These are phyloP conservation scores for Scomber colias DNA, from an alignment of 2,113 vertebrate species.

Conservation along the genomic window DNA sequence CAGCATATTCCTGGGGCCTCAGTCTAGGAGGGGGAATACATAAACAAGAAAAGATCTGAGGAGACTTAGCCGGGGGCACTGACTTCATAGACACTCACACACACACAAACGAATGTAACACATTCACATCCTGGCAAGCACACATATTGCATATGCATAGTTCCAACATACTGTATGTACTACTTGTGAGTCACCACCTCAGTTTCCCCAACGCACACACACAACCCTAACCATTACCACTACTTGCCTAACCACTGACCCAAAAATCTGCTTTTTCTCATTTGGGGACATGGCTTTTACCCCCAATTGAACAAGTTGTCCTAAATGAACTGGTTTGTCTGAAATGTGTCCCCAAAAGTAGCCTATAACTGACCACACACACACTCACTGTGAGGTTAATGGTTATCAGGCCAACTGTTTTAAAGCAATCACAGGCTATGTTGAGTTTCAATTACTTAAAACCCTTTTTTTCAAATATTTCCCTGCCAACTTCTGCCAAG, in stretches of 20 bases:
- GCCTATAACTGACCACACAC: background rate
- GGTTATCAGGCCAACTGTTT: slow-evolving; percentile 85
- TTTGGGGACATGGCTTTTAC: too few species aligned
- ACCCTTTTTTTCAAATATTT: slow-evolving; percentile 55
- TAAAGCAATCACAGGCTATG: slow-evolving; percentile 83
- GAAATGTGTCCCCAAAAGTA: too few species aligned
- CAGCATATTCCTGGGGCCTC: slow-evolving; percentile 89
- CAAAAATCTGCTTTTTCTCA: too few species aligned
- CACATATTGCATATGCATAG: slow-evolving; percentile 22
- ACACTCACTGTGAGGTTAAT: slow-evolving; percentile 83
- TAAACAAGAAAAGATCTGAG: slow-evolving; percentile 81
- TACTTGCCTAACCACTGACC: too few species aligned
- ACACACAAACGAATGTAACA: slow-evolving; percentile 24
- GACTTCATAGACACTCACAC: slow-evolving; percentile 42
- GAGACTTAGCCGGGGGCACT: slow-evolving; percentile 85
- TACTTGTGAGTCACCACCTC: slow-evolving; percentile 1
- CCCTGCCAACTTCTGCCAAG: slow-evolving; percentile 64
- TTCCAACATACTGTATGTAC: background rate
- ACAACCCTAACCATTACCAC: too few species aligned
- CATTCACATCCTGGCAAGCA: slow-evolving; percentile 7
- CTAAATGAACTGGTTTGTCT: too few species aligned
- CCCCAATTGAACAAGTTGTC: too few species aligned
- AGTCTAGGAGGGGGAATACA: slow-evolving; percentile 82
- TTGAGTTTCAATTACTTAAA: slow-evolving; percentile 79
- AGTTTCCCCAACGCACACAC: background rate